These are phyloP conservation scores for Volucella zonaria DNA, from an alignment of 2,888 invertebrate species.

Conservation along the genomic window DNA sequence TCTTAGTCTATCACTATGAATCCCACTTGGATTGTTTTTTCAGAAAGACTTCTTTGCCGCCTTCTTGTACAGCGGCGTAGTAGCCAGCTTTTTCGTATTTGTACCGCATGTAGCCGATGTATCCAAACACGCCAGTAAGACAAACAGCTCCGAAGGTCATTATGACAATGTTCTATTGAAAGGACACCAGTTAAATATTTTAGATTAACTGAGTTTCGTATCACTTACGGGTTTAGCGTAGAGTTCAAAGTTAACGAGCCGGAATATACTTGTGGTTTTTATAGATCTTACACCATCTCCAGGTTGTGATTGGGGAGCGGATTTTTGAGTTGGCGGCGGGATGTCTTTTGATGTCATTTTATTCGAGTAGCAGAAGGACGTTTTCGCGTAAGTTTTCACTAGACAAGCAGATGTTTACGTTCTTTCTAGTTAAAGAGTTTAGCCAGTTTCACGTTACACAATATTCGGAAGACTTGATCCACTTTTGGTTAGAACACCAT, in stretches of 20 bases:
- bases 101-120: conserved; percentile 92
- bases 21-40: conserved; percentile 92
- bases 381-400: no score
- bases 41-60: conserved; percentile 89
- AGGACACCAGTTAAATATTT: conserved; percentile 10
- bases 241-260: conserved; percentile 93
- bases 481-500: not conserved
- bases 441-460: conserved; percentile 17
- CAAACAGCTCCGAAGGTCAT: conserved; percentile 92
- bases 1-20: conserved; percentile 65
- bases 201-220: not conserved
- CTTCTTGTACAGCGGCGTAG: conserved; percentile 90
- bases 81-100: conserved; percentile 91
- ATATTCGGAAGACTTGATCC: not conserved
- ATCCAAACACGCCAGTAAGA: conserved; percentile 89
- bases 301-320: conserved; percentile 81
- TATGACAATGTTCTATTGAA: conserved; percentile 90
- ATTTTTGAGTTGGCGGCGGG: conserved; percentile 6
- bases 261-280: conserved; percentile 89
- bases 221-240: conserved; percentile 92
- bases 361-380: no score
- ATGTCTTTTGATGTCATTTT: conserved; percentile 42
- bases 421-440: not conserved
- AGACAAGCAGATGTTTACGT: not conserved
- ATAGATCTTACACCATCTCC: conserved; percentile 91